Evolutionary conservation across 2,797 vertebrate species (phyloP), one percentile per base, ranked within the genome.

Genomic region (Hybognathus amarus): DNA sequence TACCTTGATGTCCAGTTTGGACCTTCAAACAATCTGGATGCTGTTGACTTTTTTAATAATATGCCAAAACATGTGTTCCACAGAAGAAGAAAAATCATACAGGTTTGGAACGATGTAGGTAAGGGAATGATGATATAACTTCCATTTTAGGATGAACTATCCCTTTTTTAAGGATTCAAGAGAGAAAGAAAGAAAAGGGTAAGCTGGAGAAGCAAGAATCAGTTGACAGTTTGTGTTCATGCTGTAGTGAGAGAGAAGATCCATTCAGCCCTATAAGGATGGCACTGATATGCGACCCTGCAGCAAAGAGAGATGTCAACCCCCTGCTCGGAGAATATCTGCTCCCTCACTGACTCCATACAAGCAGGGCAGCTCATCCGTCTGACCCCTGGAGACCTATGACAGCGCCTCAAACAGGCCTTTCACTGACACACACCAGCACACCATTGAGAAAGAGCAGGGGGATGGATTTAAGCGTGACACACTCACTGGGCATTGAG

Each of bases 381-480:
- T 84, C 87, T 89, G 88, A 89, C 88, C 88, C 88, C 87, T 86
- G 87, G 86, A 89, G 89, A 88, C 89, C 89, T 84, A 85, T 89
- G 89, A 89, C 89, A 89, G 88, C 69, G 76, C 63, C 88, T 88
- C 82, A 88, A 89, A 88, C 87, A 85, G 87, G 78, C 87, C 86
- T 88, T 89, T 88, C 87, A 88, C 86, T 86, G 85, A 87, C 83
- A 89, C 88, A 89, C 85, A 86, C 86, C 85, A 83, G 88, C 85
- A 87, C 79, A 68, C 87, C 79, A 77, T 87, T 87, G 87, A 87
- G 45, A 86, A 85, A 27, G 71, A 87, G 84, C 82, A 87, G 79
- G 86, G 87, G 71, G 69, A 89, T 85, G 85, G 77, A 86, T 85
- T 89, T 85, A 89, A 89, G 86, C 83, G 59, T 89, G 88, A 89